Evolutionary conservation across 2,113 vertebrate genomes (phyloP).

Genomic region (Collichthys lucidus): DNA sequence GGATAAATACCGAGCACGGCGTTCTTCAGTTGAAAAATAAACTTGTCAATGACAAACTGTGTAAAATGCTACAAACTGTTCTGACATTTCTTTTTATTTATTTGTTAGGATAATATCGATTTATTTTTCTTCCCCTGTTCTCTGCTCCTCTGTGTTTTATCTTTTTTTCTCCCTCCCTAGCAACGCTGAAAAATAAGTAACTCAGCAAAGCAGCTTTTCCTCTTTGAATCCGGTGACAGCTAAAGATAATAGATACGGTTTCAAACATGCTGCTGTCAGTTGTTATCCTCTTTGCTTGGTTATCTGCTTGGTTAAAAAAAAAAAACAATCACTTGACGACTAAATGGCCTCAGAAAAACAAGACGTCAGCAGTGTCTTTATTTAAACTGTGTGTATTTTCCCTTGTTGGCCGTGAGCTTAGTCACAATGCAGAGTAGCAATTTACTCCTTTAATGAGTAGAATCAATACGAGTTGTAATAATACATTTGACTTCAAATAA

Average conservation of each 20-base stretch:
- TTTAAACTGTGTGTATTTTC: background rate
- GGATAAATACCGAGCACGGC: no score
- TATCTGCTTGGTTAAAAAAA: background rate
- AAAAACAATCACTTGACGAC: background rate
- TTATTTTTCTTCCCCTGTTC: background rate
- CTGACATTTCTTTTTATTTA: background rate
- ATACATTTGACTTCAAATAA: background rate
- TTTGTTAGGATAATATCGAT: background rate
- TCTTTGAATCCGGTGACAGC: background rate
- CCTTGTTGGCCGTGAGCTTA: background rate
- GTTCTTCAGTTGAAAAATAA: no score
- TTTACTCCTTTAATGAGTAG: background rate
- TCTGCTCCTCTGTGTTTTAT: background rate
- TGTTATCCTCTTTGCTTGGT: background rate
- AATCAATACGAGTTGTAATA: background rate
- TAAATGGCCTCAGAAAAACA: background rate
- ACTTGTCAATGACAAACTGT: no score
- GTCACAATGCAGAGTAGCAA: slow-evolving; percentile 4
- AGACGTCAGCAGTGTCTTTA: background rate
- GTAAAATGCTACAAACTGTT: background rate
- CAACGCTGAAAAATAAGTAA: background rate
- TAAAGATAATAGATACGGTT: background rate
- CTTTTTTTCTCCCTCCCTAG: background rate
- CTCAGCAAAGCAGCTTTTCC: background rate
- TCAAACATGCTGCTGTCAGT: background rate